phyloP scores from a whole-genome alignment of 2,888 invertebrate species.

The Mesoligia furuncula region DNA sequence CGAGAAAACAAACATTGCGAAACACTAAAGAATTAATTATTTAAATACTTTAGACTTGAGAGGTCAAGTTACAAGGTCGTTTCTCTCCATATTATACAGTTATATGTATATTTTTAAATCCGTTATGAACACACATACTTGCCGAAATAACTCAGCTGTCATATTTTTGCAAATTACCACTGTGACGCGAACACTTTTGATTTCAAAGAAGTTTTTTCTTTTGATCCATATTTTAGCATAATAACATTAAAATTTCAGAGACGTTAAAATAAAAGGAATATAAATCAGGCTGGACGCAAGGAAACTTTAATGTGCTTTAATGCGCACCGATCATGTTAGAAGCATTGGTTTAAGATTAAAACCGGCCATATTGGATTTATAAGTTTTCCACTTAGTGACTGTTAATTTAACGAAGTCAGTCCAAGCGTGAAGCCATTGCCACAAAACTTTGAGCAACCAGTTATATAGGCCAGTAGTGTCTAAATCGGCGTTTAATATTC shows the following conservation, averaged over 20 bases:
- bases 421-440: slow-evolving; percentile 51
- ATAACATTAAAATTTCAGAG: neutral
- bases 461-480: slow-evolving; percentile 27
- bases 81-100: slow-evolving; percentile 43
- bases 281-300: neutral
- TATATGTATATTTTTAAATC: slow-evolving; percentile 38
- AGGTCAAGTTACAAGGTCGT: slow-evolving; percentile 53
- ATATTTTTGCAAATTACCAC: slow-evolving; percentile 35
- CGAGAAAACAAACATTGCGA: slow-evolving; percentile 18
- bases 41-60: slow-evolving; percentile 26
- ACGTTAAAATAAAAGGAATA: slow-evolving; percentile 6
- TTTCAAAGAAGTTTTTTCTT: slow-evolving; percentile 41
- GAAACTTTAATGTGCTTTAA: neutral
- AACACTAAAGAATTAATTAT: slow-evolving; percentile 17
- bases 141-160: slow-evolving; percentile 36
- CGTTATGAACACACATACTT: slow-evolving; percentile 37
- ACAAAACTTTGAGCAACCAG: slow-evolving; percentile 46
- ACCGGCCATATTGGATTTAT: slow-evolving; percentile 31
- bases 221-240: slow-evolving; percentile 2
- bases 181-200: slow-evolving; percentile 42
- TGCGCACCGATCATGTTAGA: neutral
- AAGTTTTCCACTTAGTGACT: slow-evolving; percentile 46
- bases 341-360: slow-evolving; percentile 17
- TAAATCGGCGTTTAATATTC: slow-evolving; percentile 29
- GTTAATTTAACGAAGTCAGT: slow-evolving; percentile 32